These are phyloP conservation scores for Psophia crepitans DNA, from an alignment of 2,113 vertebrate species.

Conservation along the genomic window DNA sequence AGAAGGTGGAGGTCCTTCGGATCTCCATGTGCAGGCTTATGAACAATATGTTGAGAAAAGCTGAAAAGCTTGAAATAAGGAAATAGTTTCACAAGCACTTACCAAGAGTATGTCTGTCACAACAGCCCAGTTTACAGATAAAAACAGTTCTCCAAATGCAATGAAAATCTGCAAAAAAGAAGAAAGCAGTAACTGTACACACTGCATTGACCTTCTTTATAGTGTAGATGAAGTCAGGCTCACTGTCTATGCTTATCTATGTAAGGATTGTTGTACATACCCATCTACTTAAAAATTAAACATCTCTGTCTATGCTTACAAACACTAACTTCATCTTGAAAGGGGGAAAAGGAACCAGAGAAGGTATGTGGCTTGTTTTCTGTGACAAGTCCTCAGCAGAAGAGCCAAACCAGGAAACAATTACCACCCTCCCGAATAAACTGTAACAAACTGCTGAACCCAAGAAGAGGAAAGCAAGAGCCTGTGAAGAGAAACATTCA, in stretches of 20 bases:
- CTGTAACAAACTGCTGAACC: neutral
- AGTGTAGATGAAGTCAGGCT: neutral
- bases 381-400: neutral
- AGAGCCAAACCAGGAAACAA: neutral
- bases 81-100: conserved; percentile 24
- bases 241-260: neutral
- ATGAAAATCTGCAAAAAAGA: conserved; percentile 77
- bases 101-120: conserved; percentile 87
- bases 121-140: conserved; percentile 84
- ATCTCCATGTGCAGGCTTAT: neutral
- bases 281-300: neutral
- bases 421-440: neutral
- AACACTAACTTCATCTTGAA: neutral
- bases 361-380: neutral
- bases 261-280: neutral
- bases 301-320: neutral
- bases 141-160: conserved; percentile 75
- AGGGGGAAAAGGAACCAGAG: neutral
- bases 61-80: neutral
- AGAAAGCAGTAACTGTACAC: neutral
- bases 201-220: neutral
- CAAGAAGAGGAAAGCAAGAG: neutral
- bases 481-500: neutral
- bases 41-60: neutral
- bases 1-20: neutral